A percentile compares a stretch with the other conserved stretches of the same genome.
phyloP scores from a whole-genome alignment of 2,113 vertebrate species.

The Paramisgurnus dabryanus region DNA sequence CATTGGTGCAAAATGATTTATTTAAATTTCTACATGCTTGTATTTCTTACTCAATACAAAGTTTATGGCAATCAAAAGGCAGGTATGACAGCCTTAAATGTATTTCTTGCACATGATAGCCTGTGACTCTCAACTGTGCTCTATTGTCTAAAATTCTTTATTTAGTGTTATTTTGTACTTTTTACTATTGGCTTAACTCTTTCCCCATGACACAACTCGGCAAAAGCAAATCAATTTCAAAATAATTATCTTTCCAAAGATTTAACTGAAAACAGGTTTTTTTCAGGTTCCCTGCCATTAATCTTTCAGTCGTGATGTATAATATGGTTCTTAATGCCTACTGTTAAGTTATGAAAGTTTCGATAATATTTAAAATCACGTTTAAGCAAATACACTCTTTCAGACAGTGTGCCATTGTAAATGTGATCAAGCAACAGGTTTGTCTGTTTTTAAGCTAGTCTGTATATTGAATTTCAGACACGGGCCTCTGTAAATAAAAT shows the following conservation, averaged over 20 bases:
- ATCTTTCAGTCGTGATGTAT: conserved; percentile 18
- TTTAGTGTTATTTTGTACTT: background rate
- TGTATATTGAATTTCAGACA: conserved; percentile 16
- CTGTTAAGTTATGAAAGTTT: conserved; percentile 11
- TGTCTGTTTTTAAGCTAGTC: conserved; percentile 2
- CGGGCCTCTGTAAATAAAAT: conserved; percentile 25
- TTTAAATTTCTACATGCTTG: no score
- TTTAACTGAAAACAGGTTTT: conserved; percentile 25
- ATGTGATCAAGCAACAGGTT: conserved; percentile 12
- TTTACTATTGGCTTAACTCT: background rate
- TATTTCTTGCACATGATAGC: no score
- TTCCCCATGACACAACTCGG: background rate
- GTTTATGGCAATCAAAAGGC: no score
- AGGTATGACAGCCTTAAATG: no score
- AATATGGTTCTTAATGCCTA: conserved; percentile 16
- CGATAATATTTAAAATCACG: conserved; percentile 6
- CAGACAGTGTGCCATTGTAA: background rate
- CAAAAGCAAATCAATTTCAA: conserved; percentile 21
- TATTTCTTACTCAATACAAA: no score
- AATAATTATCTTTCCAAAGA: conserved; percentile 23
- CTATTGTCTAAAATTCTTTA: no score
- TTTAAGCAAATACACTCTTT: background rate
- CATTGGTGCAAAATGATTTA: no score
- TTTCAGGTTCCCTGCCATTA: conserved; percentile 6
- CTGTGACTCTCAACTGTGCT: no score